These are phyloP conservation scores for Nothobranchius furzeri DNA, from an alignment of 2,113 vertebrate genomes.

Conservation along the genomic window DNA sequence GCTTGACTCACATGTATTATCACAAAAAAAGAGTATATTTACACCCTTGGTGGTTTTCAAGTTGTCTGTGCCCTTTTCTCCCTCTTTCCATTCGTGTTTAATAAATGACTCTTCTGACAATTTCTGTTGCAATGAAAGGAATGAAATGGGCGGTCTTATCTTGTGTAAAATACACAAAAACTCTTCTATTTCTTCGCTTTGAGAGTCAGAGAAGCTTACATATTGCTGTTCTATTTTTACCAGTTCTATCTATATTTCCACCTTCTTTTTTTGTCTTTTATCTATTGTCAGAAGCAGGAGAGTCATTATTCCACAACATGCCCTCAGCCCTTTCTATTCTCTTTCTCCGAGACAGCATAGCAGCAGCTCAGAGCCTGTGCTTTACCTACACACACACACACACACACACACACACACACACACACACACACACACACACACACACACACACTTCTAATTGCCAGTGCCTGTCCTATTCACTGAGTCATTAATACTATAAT, in stretches of 20 bases:
- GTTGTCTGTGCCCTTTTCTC: neutral
- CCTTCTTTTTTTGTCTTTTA: slow-evolving; percentile 14
- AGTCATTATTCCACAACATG: slow-evolving; percentile 36
- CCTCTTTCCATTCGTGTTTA: neutral
- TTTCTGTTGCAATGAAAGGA: neutral
- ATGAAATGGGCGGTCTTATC: neutral
- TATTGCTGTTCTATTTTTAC: slow-evolving; percentile 15
- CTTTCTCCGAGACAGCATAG: slow-evolving; percentile 14
- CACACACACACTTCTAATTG: slow-evolving; percentile 60
- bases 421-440: slow-evolving; percentile 51
- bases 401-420: slow-evolving; percentile 40
- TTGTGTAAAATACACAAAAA: neutral
- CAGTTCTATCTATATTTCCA: slow-evolving; percentile 16
- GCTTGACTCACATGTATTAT: neutral
- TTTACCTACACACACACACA: slow-evolving; percentile 38
- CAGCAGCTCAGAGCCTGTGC: slow-evolving; percentile 26
- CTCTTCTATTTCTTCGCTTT: neutral
- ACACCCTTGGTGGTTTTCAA: neutral
- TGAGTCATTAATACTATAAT: slow-evolving; percentile 66
- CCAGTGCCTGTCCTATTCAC: slow-evolving; percentile 58
- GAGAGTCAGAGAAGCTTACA: slow-evolving; percentile 4
- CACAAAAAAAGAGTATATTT: neutral
- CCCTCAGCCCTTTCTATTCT: slow-evolving; percentile 13
- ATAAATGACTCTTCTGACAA: neutral
- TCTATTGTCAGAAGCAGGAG: slow-evolving; percentile 32